phyloP scores from a whole-genome alignment of 2,888 invertebrate genomes.

The Eurytoma adleriae region DNA sequence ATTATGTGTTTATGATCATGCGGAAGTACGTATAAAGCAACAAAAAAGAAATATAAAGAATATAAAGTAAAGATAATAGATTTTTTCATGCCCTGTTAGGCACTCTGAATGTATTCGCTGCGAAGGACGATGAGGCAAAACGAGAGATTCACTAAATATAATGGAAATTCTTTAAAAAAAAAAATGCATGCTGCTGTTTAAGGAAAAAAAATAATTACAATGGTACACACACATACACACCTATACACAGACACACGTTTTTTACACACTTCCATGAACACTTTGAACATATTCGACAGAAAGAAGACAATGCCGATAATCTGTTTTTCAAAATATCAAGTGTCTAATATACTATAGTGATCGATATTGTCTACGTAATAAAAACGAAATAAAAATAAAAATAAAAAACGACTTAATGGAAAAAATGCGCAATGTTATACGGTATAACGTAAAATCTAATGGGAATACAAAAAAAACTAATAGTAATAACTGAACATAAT shows the following conservation, averaged over 20 bases:
- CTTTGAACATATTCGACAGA: slow-evolving; percentile 49
- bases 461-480: slow-evolving; percentile 66
- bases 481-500: slow-evolving; percentile 68
- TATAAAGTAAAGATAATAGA: slow-evolving; percentile 49
- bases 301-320: slow-evolving; percentile 61
- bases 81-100: slow-evolving; percentile 51
- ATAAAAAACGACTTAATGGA: slow-evolving; percentile 61
- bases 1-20: slow-evolving; percentile 52
- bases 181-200: slow-evolving; percentile 54
- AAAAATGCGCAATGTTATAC: slow-evolving; percentile 38
- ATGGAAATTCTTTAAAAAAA: slow-evolving; percentile 47
- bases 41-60: slow-evolving; percentile 33
- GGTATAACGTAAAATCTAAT: slow-evolving; percentile 57
- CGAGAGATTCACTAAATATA: slow-evolving; percentile 42
- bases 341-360: slow-evolving; percentile 73
- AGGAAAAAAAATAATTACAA: slow-evolving; percentile 43
- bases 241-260: neutral
- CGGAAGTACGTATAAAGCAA: slow-evolving; percentile 35
- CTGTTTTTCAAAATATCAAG: slow-evolving; percentile 71
- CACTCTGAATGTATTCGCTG: slow-evolving; percentile 54
- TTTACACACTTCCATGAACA: slow-evolving; percentile 42
- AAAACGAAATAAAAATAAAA: slow-evolving; percentile 64
- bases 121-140: slow-evolving; percentile 45
- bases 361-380: slow-evolving; percentile 72
- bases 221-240: slow-evolving; percentile 49